Base-by-base conservation (phyloP, 2,797 vertebrate species). In the Adelosebastes latens region DNA sequence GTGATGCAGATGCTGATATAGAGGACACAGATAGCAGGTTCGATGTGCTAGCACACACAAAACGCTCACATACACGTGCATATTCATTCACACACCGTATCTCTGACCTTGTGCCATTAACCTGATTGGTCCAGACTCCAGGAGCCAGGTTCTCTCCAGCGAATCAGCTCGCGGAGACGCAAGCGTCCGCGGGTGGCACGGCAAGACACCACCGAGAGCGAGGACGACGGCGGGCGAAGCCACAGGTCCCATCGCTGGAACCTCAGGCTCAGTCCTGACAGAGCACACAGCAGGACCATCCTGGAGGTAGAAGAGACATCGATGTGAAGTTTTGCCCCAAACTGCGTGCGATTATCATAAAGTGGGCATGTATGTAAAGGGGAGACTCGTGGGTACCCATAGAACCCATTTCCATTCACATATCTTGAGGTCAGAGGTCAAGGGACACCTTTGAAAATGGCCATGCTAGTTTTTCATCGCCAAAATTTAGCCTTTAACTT, bases 171-270 rank as follows among this genome's bases (percentile, higher is more conserved):
- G 1, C 93, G 95, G 67, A 86, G 96, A 55, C 94, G 96, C 8
- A 95, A 93, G 80, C 94, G 96, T 1, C 95, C 94, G 2, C 90
- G 89, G 55, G 87, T 96, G 4, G 88, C 96, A 0, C 88, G 95
- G 22, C 96, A 96, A 68, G 96, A 96, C 92, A 96, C 96, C 49
- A 96, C 96, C 0, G 96, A 96, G 91, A 96, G 96, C 2, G 96
- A 96, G 58, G 96, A 96, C 62, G 96, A 96, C 0, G 95, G 95
- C 0, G 95, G 96, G 75, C 91, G 87, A 72, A 95, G 92, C 69
- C 89, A 95, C 68, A 88, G 85, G 8, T 86, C 91, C 2, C 94
- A 96, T 39, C 96, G 95, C 79, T 96, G 96, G 96, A 96, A 93
- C 87, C 92, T 96, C 64, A 82, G 95, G 32, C 93, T 96, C 63